A percentile compares a stretch with the other conserved stretches of the same genome.
Evolutionary conservation across 2,797 vertebrate genomes (phyloP).

Genomic region (Hafferia zeledoni): DNA sequence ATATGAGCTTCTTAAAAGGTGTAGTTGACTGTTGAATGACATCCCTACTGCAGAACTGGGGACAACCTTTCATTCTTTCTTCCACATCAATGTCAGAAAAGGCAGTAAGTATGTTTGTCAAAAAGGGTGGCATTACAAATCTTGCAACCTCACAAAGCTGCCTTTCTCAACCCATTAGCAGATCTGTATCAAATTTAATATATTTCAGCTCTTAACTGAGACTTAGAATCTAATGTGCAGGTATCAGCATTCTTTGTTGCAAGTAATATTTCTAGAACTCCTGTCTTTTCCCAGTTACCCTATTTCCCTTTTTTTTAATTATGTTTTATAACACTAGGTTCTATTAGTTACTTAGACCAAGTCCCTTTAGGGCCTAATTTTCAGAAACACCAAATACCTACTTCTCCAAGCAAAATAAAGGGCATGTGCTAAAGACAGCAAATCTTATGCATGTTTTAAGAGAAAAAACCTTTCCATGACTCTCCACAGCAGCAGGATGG

Average conservation of each 20-base stretch:
- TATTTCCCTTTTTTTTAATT: background rate
- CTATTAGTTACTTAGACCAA: background rate
- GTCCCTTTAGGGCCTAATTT: background rate
- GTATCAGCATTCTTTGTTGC: background rate
- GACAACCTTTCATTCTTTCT: background rate
- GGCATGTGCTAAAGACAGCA: background rate
- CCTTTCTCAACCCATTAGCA: background rate
- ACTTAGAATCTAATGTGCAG: background rate
- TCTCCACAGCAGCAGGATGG: background rate
- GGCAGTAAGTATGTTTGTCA: background rate
- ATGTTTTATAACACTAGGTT: background rate
- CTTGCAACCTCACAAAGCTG: background rate
- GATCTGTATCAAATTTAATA: background rate
- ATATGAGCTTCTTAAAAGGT: background rate
- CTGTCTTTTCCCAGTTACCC: rapidly evolving
- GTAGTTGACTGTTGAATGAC: background rate
- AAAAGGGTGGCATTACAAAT: background rate
- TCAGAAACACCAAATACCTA: background rate
- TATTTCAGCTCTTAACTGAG: background rate
- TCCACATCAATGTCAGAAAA: background rate
- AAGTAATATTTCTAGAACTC: background rate
- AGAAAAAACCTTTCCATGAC: background rate
- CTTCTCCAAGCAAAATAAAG: background rate
- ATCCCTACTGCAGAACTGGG: background rate
- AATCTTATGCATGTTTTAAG: background rate